These are phyloP conservation scores for Arremon brunneinucha DNA, from an alignment of 2,797 vertebrate genomes.

Conservation along the genomic window DNA sequence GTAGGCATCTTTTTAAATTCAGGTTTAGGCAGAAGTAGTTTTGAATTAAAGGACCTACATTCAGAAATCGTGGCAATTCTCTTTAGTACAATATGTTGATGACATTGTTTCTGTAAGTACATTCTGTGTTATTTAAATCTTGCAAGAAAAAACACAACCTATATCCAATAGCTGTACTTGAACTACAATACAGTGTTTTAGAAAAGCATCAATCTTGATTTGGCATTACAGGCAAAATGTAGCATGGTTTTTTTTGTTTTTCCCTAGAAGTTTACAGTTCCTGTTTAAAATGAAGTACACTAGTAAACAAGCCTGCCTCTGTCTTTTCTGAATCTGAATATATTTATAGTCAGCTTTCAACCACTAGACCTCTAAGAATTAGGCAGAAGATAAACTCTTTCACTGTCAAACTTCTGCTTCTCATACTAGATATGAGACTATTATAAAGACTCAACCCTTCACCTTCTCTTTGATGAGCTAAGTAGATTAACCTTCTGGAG, in stretches of 20 bases:
- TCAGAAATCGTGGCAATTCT: not conserved
- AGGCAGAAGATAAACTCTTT: not conserved
- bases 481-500: conserved; percentile 60
- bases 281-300: not conserved
- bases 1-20: not conserved
- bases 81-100: not conserved
- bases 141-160: not conserved
- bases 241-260: fast-evolving
- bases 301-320: not conserved
- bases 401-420: conserved; percentile 1
- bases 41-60: not conserved
- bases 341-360: not conserved
- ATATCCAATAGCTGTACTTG: not conserved
- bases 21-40: not conserved
- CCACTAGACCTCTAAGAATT: not conserved
- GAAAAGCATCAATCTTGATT: not conserved
- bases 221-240: not conserved
- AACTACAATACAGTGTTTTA: not conserved
- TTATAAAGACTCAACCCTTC: conserved; percentile 32
- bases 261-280: not conserved
- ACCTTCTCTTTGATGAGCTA: conserved; percentile 51
- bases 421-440: not conserved
- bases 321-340: not conserved
- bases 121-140: not conserved
- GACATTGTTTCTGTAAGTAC: not conserved